Conservation (phyloP, 1,140 invertebrate genomes). For the Drosophila ohnishii region DNA sequence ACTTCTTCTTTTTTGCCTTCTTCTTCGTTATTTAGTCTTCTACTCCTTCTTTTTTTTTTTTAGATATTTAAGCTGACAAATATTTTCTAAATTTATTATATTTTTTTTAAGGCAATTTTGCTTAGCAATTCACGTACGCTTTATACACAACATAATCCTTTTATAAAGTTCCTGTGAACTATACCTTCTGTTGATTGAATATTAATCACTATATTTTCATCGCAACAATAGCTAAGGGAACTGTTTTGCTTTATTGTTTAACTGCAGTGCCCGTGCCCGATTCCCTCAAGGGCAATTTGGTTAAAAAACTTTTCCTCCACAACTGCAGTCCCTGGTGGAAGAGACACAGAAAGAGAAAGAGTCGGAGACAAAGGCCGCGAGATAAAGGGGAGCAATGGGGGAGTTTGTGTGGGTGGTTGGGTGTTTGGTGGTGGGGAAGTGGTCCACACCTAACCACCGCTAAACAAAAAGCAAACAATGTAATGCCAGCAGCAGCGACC, state of each 20-base stretch:
- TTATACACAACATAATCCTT: not conserved
- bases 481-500: constrained; percentile 67
- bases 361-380: constrained; percentile 3
- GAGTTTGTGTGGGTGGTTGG: not conserved
- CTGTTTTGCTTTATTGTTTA: constrained; percentile 19
- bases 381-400: not conserved
- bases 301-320: constrained; percentile 56
- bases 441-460: constrained; percentile 41
- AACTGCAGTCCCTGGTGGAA: constrained; percentile 45
- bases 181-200: not conserved
- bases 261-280: constrained; percentile 12
- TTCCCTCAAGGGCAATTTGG: constrained; percentile 35
- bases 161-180: not conserved
- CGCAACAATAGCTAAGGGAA: not conserved
- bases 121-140: not conserved
- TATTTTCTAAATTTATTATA: not conserved
- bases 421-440: not conserved
- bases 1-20: no score
- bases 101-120: not conserved
- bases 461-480: constrained; percentile 78
- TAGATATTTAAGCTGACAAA: not conserved
- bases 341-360: constrained; percentile 9
- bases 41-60: no score
- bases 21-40: no score
- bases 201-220: not conserved